A percentile compares a stretch with the other conserved stretches of the same genome.
phyloP scores from a whole-genome alignment of 2,797 vertebrate genomes.

The Astyanax mexicanus region DNA sequence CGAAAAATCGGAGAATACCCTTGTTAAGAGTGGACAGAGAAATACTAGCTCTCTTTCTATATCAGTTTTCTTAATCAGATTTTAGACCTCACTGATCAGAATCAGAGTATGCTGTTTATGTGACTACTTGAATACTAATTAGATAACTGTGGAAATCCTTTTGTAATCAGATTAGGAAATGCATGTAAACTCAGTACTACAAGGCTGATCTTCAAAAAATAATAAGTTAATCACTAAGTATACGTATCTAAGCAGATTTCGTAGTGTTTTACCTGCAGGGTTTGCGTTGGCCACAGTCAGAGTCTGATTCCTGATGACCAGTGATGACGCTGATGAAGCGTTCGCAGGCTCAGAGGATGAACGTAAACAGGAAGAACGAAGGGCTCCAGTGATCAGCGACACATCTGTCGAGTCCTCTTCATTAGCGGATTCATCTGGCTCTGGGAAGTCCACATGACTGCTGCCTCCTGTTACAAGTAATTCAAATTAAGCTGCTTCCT shows the following conservation, averaged over 20 bases:
- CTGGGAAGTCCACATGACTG: constrained; percentile 80
- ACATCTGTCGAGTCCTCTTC: constrained; percentile 78
- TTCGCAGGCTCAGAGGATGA: constrained; percentile 16
- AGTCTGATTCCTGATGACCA: constrained; percentile 77
- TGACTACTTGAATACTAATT: too few species aligned
- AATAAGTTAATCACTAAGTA: too few species aligned
- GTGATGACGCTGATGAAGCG: constrained; percentile 48
- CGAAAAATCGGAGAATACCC: too few species aligned
- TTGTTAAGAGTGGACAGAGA: too few species aligned
- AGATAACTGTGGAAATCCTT: too few species aligned
- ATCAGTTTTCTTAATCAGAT: too few species aligned
- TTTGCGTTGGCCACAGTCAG: constrained; percentile 76
- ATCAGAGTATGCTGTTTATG: too few species aligned
- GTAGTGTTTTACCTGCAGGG: constrained; percentile 76
- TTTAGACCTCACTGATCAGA: too few species aligned
- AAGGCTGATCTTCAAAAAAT: neutral
- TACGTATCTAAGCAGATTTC: neutral
- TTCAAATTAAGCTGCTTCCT: constrained; percentile 18
- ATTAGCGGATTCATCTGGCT: constrained; percentile 67
- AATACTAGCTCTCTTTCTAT: too few species aligned
- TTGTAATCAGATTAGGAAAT: too few species aligned
- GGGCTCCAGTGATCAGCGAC: constrained; percentile 90
- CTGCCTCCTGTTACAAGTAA: constrained; percentile 75
- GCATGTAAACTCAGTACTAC: too few species aligned
- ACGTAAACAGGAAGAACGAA: constrained; percentile 71